phyloP scores from a whole-genome alignment of 53 echinoderm and acorn worm species.

The Paelopatides confundens region DNA sequence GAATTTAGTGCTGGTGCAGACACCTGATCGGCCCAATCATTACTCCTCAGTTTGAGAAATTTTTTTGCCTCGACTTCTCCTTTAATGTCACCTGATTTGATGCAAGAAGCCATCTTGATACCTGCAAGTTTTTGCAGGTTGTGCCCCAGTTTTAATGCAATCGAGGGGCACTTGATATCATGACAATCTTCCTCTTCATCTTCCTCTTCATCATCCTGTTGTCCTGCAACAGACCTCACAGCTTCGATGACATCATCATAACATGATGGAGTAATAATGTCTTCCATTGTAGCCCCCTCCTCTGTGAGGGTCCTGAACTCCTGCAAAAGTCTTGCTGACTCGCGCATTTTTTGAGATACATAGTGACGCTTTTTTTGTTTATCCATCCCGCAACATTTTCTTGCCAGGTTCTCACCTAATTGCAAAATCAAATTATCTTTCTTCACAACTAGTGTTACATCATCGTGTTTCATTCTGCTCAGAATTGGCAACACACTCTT shows the following conservation, averaged over 20 bases:
- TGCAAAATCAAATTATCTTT: background rate
- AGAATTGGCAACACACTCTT: too few relatives aligned
- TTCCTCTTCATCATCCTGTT: too few relatives aligned
- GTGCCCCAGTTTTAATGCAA: slow-evolving; percentile 22
- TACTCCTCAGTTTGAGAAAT: background rate
- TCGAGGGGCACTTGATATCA: too few relatives aligned
- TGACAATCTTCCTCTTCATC: background rate
- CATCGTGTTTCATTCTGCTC: too few relatives aligned
- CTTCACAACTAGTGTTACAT: background rate
- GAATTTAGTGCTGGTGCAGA: slow-evolving; percentile 35
- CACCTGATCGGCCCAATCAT: slow-evolving; percentile 34
- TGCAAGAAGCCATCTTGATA: background rate
- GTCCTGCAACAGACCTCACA: too few relatives aligned
- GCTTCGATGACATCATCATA: too few relatives aligned
- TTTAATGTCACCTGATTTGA: background rate
- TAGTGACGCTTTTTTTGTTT: background rate
- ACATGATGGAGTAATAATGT: too few relatives aligned
- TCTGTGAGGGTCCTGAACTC: too few relatives aligned
- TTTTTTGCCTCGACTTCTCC: slow-evolving; percentile 18
- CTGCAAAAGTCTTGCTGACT: background rate
- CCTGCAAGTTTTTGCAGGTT: background rate
- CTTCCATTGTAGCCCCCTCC: too few relatives aligned
- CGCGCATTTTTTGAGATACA: background rate
- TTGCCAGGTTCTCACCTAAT: background rate
- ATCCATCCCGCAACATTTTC: background rate